phyloP scores from a whole-genome alignment of 2,888 invertebrate species.

The Ephialtes manifestator region DNA sequence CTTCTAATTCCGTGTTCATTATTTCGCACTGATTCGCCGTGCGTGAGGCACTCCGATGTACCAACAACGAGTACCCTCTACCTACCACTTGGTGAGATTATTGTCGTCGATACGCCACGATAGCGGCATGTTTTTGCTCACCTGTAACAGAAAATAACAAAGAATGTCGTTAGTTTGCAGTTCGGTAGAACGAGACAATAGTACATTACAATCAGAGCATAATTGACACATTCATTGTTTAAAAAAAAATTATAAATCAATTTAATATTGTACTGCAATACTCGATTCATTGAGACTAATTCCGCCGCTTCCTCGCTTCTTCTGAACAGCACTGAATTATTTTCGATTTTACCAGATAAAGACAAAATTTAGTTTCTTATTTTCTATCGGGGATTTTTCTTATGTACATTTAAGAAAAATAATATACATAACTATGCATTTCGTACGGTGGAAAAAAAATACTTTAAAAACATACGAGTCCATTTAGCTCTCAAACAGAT shows the following conservation, averaged over 20 bases:
- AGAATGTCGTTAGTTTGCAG: constrained; percentile 11
- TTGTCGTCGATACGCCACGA: not conserved
- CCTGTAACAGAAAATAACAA: constrained; percentile 42
- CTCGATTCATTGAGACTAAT: too few species aligned
- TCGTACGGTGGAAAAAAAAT: not conserved
- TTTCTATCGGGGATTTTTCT: too few species aligned
- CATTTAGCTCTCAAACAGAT: not conserved
- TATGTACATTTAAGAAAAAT: too few species aligned
- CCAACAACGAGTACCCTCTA: not conserved
- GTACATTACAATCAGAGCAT: not conserved
- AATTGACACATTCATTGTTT: not conserved
- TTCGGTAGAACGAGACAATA: not conserved
- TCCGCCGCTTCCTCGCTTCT: too few species aligned
- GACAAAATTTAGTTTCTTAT: too few species aligned
- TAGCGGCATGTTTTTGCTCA: constrained; percentile 8
- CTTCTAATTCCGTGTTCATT: constrained; percentile 19
- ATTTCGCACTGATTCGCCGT: constrained; percentile 34
- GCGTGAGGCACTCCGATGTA: not conserved
- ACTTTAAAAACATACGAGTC: not conserved
- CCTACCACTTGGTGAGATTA: not conserved
- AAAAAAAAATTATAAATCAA: not conserved
- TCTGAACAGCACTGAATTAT: too few species aligned
- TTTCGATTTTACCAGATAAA: too few species aligned
- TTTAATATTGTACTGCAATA: not conserved
- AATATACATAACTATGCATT: too few species aligned